Base-by-base conservation (phyloP, 2,888 invertebrate genomes). In the Philhelius pedissequus region DNA sequence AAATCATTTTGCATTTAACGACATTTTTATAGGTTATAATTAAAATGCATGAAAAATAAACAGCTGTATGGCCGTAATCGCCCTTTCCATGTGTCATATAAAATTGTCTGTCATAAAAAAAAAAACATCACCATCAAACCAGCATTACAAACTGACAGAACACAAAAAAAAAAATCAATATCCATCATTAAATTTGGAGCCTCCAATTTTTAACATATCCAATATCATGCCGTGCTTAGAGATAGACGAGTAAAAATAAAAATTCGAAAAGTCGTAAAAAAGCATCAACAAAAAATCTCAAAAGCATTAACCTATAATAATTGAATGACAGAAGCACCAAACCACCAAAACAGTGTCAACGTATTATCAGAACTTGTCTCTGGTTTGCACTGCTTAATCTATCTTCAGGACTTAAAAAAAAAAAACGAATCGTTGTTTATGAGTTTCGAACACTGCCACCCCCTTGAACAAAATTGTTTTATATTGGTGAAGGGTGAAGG, bases 291-390 rank as follows among this genome's bases (percentile, higher is more conserved):
- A 15, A 48, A 64, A 75, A 48, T 64, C 62, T 66, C 35, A 9
- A 66, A 32, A 64, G n/a, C 9, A 32, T 48, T 20, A 71, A 64
- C 58, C 50, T 15, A 70, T 70, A 76, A 69, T 75, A 76, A 81
- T 75, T 81, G 76, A 81, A 81, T 76, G 66, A 81, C 70, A 66
- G 62, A 43, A 62, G 40, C 40, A 43, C 40, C 70, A 48, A 75
- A 52, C 50, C 70, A 71, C 5, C 30, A 18, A 11, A 20, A 15
- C 48, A 6, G 20, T 64, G 30, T 64, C 64, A 48, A 48, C 62
- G 13, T 30, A 62, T 62, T 62, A 62, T 62, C 62, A 32, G n/a
- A 48, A 64, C 64, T 48, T 64, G 64, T 48, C 45, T 30, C 48
- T 32, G 22, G 22, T 30, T 64, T 48, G 64, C n/a, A 48, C 48